phyloP scores from a whole-genome alignment of 2,113 vertebrate species.

The Mormoops blainvillei region DNA sequence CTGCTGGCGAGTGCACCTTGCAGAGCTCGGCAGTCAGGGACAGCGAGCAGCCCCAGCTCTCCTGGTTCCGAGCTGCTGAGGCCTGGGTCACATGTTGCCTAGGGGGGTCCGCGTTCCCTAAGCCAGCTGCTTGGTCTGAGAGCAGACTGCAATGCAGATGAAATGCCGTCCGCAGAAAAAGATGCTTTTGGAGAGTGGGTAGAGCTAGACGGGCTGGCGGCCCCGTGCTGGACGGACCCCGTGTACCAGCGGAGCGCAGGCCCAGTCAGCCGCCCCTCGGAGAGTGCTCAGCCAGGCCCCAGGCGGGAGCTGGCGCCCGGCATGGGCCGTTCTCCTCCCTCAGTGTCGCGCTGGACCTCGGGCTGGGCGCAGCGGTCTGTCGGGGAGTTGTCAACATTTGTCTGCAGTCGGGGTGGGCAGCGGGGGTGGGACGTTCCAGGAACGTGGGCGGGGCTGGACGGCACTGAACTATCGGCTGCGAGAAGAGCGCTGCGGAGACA shows the following conservation, averaged over 20 bases:
- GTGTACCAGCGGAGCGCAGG: not conserved
- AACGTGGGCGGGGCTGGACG: not conserved
- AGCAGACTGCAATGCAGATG: not conserved
- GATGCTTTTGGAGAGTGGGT: not conserved
- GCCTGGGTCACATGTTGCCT: not conserved
- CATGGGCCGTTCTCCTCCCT: not conserved
- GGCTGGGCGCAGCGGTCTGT: not conserved
- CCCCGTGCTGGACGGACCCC: not conserved
- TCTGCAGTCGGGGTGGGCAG: not conserved
- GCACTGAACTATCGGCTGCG: too few relatives aligned
- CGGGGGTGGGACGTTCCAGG: not conserved
- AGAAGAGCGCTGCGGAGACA: not conserved
- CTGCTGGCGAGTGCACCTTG: too few relatives aligned
- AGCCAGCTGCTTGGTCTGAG: not conserved
- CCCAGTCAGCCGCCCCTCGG: not conserved
- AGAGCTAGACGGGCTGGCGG: not conserved
- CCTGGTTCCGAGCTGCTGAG: not conserved
- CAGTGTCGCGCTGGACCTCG: not conserved
- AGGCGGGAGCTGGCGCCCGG: too few relatives aligned
- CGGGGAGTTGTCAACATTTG: not conserved
- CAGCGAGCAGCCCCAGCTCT: not conserved
- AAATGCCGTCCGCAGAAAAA: not conserved
- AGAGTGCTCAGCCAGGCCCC: not conserved
- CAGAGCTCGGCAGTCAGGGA: too few relatives aligned
- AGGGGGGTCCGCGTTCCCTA: not conserved